Conservation (phyloP, 2,888 invertebrate genomes). For the Heliothis peltigera region DNA sequence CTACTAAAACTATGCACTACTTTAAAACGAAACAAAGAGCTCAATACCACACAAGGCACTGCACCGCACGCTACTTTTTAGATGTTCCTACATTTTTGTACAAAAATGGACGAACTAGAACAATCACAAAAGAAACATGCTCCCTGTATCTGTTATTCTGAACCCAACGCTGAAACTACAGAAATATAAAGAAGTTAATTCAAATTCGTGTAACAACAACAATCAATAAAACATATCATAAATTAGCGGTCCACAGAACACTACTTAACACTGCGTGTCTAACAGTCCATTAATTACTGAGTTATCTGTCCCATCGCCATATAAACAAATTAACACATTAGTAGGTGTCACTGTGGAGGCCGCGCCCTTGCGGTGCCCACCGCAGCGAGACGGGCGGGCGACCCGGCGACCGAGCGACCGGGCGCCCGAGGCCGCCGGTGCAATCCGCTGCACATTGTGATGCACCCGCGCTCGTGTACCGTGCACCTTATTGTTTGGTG, state of each 20-base stretch:
- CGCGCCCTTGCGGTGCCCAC: conserved; percentile 55
- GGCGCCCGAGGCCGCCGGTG: conserved; percentile 43
- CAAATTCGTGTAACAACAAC: neutral
- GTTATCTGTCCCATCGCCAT: conserved; percentile 31
- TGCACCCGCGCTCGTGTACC: conserved; percentile 40
- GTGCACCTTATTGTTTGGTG: conserved; percentile 56
- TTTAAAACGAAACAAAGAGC: too few relatives aligned
- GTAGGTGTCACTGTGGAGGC: conserved; percentile 57
- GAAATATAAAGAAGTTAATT: too few relatives aligned
- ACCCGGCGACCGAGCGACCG: too few relatives aligned
- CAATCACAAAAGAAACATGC: too few relatives aligned
- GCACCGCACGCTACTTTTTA: too few relatives aligned
- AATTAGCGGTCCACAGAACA: conserved; percentile 6
- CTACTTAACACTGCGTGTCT: conserved; percentile 22
- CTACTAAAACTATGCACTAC: too few relatives aligned
- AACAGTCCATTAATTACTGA: conserved; percentile 27
- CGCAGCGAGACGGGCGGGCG: conserved; percentile 51
- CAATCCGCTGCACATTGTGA: conserved; percentile 57
- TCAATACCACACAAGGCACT: too few relatives aligned
- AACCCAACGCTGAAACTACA: too few relatives aligned
- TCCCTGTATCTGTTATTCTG: too few relatives aligned
- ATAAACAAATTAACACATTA: conserved; percentile 51
- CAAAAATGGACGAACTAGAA: too few relatives aligned
- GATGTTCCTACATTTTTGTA: too few relatives aligned
- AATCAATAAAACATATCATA: neutral